Base-by-base conservation (phyloP, 2,113 vertebrate genomes). In the Gavia stellata region DNA sequence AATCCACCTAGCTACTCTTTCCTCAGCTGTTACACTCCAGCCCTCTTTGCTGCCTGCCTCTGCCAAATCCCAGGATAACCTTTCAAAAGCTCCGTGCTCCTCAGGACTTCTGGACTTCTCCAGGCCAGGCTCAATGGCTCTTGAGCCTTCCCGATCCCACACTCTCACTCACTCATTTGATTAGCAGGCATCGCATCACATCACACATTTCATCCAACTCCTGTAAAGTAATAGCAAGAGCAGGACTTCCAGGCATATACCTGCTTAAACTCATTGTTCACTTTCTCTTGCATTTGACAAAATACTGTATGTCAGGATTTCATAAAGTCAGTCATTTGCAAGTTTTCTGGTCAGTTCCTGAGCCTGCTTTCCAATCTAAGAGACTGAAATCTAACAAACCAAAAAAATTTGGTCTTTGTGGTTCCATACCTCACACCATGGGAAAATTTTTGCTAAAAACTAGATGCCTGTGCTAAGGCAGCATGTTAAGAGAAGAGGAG, bases 1-100 rank as follows among this genome's bases (percentile, higher is more conserved):
- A 74, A 94, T 29, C 61, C 47, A 89, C 42, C 79, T 28, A 18
- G 33, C 53, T 56, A 18, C 49, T 66, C 38, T 34, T 59, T 62
- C 74, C 40, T 85, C 81, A 81, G 77, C 28, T 92, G 68, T 70
- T 79, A 36, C 9, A 18, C 47, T 49, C 33, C 45, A 77, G 45
- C 26, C 14, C 14, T 78, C 61, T 81, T 71, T 5, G 4, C n/a
- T 81, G 84, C 31, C 29, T 72, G 52, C 47, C 53, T 61, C 52
- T 77, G 63, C n/a, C 67, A 67, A 63, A 81, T 42, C 65, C 63
- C 68, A 62, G 78, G 34, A 68, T n/a, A 81, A 90, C 31, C 18
- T 28, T 47, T 34, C 49, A 56, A 19, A 33, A 0, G 0, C 26
- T 52, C 49, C 4, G 3, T 7, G 45, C 36, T 77, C 42, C 38